These are phyloP conservation scores for Chaetops frenatus DNA, from an alignment of 2,113 vertebrate species.

Conservation along the genomic window DNA sequence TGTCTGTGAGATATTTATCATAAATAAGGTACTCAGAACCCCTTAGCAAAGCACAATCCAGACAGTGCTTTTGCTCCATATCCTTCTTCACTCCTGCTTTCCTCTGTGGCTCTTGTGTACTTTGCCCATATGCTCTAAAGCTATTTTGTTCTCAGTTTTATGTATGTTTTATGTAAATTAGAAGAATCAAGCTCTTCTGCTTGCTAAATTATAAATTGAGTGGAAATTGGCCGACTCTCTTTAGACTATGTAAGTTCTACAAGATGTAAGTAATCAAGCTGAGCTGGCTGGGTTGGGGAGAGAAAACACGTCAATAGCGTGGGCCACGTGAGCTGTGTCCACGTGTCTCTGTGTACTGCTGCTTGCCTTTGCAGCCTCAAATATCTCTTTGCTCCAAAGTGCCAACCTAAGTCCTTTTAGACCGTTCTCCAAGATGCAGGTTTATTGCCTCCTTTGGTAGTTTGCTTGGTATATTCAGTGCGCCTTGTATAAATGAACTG, in stretches of 20 bases:
- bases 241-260: not conserved
- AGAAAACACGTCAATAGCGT: not conserved
- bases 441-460: not conserved
- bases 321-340: not conserved
- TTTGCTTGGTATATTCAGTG: not conserved
- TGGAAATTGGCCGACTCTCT: slow-evolving; percentile 2
- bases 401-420: not conserved
- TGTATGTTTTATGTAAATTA: slow-evolving; percentile 41
- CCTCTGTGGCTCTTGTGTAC: not conserved
- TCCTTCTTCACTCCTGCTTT: not conserved
- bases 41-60: not conserved
- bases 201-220: slow-evolving; percentile 49
- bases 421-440: not conserved
- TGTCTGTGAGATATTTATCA: not conserved
- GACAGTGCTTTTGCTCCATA: not conserved
- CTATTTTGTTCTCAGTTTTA: slow-evolving; percentile 16
- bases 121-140: slow-evolving; percentile 20
- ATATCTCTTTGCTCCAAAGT: not conserved
- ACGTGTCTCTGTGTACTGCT: fast-evolving
- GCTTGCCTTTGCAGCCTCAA: not conserved
- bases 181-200: not conserved
- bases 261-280: slow-evolving; percentile 24
- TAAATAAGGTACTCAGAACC: not conserved
- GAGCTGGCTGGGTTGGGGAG: not conserved
- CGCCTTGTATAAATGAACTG: not conserved